These are phyloP conservation scores for Harpagoxenus sublaevis DNA, from an alignment of 2,888 invertebrate species.

Conservation along the genomic window DNA sequence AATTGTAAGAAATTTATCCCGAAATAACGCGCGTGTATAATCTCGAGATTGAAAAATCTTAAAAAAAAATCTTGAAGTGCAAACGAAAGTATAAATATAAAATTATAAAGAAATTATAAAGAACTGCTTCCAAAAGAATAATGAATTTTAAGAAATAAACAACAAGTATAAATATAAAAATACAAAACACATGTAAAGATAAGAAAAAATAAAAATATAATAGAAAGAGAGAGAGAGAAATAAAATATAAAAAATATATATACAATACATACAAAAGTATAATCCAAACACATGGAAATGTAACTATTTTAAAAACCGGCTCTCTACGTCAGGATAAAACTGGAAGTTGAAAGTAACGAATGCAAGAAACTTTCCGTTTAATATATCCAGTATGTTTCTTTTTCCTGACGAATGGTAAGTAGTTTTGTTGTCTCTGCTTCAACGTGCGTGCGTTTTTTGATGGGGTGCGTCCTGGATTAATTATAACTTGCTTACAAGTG, in stretches of 20 bases:
- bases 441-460: constrained; percentile 33
- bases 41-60: background rate
- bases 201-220: background rate
- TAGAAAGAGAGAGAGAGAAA: background rate
- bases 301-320: background rate
- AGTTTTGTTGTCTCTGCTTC: background rate
- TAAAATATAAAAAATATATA: background rate
- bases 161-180: background rate
- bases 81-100: background rate
- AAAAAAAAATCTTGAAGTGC: background rate
- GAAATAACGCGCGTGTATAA: background rate
- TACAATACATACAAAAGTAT: background rate
- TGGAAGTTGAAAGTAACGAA: constrained; percentile 9
- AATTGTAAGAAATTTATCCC: constrained; percentile 15
- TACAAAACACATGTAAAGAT: background rate
- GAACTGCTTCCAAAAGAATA: background rate
- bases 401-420: no score
- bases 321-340: background rate
- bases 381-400: background rate
- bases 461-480: constrained; percentile 36
- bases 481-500: constrained; percentile 49
- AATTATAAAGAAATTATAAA: background rate
- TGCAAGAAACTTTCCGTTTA: background rate
- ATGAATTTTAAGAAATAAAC: background rate
- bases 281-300: background rate